These are phyloP conservation scores for Toxotes jaculatrix DNA, from an alignment of 2,113 vertebrate species.

Conservation along the genomic window DNA sequence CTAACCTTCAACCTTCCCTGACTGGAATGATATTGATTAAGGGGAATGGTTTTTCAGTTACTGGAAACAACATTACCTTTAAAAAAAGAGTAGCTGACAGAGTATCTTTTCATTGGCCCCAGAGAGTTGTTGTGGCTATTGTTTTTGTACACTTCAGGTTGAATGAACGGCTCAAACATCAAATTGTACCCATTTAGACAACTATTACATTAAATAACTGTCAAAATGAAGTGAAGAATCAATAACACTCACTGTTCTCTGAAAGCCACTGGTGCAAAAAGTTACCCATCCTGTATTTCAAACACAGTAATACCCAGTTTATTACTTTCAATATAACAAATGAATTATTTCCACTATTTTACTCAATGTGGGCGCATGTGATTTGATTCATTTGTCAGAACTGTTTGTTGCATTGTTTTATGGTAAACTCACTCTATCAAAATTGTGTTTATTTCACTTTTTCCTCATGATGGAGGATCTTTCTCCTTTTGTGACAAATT, in stretches of 20 bases:
- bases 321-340: constrained; percentile 35
- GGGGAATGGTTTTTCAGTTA: constrained; percentile 60
- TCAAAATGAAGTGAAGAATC: constrained; percentile 70
- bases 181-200: constrained; percentile 68
- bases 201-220: constrained; percentile 78
- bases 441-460: constrained; percentile 24
- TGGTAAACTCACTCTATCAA: constrained; percentile 34
- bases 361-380: not conserved
- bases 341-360: constrained; percentile 48
- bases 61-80: constrained; percentile 52
- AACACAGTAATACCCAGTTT: constrained; percentile 34
- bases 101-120: constrained; percentile 72
- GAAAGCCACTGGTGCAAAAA: constrained; percentile 68
- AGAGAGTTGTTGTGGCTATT: constrained; percentile 58
- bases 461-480: constrained; percentile 41
- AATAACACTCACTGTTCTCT: constrained; percentile 65
- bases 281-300: constrained; percentile 44
- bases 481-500: constrained; percentile 64
- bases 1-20: constrained; percentile 73
- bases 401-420: constrained; percentile 23
- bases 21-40: constrained; percentile 72
- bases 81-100: constrained; percentile 70
- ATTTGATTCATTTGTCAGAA: constrained; percentile 41
- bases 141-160: constrained; percentile 63
- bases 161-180: constrained; percentile 55